Conservation (phyloP, 64 coral and sea anemone species). For the Acropora yongei region DNA sequence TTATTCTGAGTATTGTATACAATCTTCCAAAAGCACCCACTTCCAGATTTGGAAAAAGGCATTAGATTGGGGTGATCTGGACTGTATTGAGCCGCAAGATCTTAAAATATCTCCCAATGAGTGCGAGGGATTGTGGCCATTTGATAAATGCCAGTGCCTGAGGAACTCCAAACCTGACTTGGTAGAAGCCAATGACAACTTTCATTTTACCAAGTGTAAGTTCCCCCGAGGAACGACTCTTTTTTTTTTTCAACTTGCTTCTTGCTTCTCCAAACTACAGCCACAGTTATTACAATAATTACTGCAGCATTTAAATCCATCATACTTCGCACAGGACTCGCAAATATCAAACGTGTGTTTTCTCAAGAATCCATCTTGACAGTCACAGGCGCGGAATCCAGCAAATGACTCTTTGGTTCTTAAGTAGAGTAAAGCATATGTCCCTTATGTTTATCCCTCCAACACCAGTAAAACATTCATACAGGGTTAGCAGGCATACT, state of each 20-base stretch:
- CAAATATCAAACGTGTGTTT: too few relatives aligned
- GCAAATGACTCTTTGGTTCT: too few relatives aligned
- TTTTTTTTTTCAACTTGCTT: neutral
- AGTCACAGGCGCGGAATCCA: too few relatives aligned
- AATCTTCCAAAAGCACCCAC: constrained; percentile 26
- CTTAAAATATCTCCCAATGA: neutral
- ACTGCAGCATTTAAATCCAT: neutral
- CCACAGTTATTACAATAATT: neutral
- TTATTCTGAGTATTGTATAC: constrained; percentile 23
- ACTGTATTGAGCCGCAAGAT: constrained; percentile 40
- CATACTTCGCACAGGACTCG: too few relatives aligned
- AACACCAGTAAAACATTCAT: too few relatives aligned
- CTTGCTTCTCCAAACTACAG: constrained; percentile 14
- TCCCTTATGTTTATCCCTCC: too few relatives aligned
- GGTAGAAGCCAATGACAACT: constrained; percentile 20
- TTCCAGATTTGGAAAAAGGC: constrained; percentile 14
- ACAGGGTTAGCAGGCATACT: too few relatives aligned
- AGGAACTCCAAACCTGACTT: constrained; percentile 32
- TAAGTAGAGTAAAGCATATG: too few relatives aligned
- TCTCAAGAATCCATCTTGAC: too few relatives aligned
- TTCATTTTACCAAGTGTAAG: constrained; percentile 12
- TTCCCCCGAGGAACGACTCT: neutral
- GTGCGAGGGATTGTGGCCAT: constrained; percentile 19
- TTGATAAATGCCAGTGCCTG: constrained; percentile 50
- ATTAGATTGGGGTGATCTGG: constrained; percentile 43